These are phyloP conservation scores for Microplitis deprimator DNA, from an alignment of 2,888 invertebrate species.

Conservation along the genomic window DNA sequence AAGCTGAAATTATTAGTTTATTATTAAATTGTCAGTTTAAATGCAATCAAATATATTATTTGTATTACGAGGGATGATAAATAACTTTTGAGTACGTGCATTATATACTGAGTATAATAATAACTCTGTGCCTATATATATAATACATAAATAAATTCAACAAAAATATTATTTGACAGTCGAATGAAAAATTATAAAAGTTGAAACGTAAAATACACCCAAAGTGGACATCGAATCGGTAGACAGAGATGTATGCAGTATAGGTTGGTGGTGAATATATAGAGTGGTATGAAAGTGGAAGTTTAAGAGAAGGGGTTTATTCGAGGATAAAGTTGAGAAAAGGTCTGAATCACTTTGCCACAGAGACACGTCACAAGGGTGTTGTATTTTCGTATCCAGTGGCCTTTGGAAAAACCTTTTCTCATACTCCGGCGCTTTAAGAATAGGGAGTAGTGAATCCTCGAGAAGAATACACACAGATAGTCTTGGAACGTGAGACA, in stretches of 20 bases:
- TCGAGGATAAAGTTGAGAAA: slow-evolving; percentile 38
- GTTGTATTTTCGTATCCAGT: slow-evolving; percentile 43
- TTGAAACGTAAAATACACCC: slow-evolving; percentile 39
- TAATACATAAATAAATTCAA: slow-evolving; percentile 19
- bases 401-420: slow-evolving; percentile 36
- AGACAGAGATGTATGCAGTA: slow-evolving; percentile 1
- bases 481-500: slow-evolving; percentile 23
- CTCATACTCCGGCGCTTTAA: slow-evolving; percentile 13
- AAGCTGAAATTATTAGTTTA: not conserved
- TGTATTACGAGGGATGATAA: not conserved
- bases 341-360: slow-evolving; percentile 45
- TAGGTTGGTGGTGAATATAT: slow-evolving; percentile 8
- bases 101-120: not conserved
- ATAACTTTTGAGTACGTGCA: not conserved
- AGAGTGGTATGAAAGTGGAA: not conserved
- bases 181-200: slow-evolving; percentile 32
- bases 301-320: slow-evolving; percentile 7
- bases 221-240: slow-evolving; percentile 19
- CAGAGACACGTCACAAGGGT: slow-evolving; percentile 42
- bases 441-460: slow-evolving; percentile 27
- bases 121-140: not conserved
- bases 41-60: not conserved
- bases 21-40: not conserved
- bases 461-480: slow-evolving; percentile 27
- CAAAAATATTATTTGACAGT: slow-evolving; percentile 31